phyloP scores from a whole-genome alignment of 2,113 vertebrate genomes.

The Leucoraja erinaceus region DNA sequence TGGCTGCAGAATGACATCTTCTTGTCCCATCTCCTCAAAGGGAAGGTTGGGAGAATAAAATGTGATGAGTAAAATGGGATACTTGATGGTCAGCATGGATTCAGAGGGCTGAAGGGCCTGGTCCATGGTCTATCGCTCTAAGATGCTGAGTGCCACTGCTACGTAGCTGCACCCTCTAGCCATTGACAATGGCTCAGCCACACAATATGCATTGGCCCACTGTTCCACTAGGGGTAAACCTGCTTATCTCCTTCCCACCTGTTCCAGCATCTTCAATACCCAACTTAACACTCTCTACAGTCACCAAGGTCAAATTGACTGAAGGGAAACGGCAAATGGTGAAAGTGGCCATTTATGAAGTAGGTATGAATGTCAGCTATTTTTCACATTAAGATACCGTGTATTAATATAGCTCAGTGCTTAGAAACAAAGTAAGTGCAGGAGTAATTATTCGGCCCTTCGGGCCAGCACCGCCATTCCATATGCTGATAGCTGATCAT shows the following conservation, averaged over 20 bases:
- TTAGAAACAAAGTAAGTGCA: no score
- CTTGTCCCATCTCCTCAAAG: background rate
- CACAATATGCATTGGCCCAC: background rate
- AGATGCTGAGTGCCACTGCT: background rate
- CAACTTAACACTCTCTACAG: background rate
- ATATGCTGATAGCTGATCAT: no score
- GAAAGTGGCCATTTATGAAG: background rate
- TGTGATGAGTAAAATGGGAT: no score
- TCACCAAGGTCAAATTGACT: background rate
- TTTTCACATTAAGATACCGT: background rate
- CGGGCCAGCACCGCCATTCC: no score
- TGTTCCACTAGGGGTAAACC: background rate
- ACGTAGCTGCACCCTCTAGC: background rate
- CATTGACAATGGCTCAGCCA: background rate
- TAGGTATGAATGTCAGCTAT: background rate
- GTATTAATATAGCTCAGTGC: background rate
- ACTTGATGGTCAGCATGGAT: no score
- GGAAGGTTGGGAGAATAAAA: no score
- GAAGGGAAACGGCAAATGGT: background rate
- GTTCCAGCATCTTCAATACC: background rate
- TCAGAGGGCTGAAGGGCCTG: no score
- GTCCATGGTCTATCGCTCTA: no score
- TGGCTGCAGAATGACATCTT: background rate
- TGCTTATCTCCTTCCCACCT: background rate
- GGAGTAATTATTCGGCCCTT: no score